Percentiles rank a stretch among this genome's conserved stretches.
Evolutionary conservation across 2,888 invertebrate genomes (phyloP).

Genomic region (Listrodromus nycthemerus): DNA sequence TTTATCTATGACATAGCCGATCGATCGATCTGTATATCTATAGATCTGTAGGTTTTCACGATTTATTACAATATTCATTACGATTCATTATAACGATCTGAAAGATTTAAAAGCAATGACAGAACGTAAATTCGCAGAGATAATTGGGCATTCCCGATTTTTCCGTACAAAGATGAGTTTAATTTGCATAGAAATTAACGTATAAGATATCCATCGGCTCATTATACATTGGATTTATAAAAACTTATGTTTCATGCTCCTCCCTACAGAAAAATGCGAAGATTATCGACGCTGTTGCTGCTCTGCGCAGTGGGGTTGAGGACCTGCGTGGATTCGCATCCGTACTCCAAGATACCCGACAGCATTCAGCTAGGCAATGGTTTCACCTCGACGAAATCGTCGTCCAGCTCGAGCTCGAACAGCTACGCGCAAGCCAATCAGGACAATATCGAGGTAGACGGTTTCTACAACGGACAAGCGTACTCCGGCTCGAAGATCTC

Average conservation of each 20-base stretch:
- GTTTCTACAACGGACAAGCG: conserved; percentile 64
- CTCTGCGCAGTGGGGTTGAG: conserved; percentile 71
- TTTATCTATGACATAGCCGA: not conserved
- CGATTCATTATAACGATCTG: no score
- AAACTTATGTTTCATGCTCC: conserved; percentile 16
- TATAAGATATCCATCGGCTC: not conserved
- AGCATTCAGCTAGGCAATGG: conserved; percentile 50
- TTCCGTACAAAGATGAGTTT: not conserved
- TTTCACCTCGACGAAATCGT: conserved; percentile 61
- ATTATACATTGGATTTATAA: not conserved
- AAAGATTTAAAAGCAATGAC: not conserved
- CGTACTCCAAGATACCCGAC: conserved; percentile 71
- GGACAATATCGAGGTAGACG: conserved; percentile 65
- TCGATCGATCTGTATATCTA: not conserved
- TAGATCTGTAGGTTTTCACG: not conserved
- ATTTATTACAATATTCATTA: no score
- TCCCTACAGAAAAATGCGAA: conserved; percentile 71
- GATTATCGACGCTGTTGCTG: conserved; percentile 70
- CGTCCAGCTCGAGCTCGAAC: conserved; percentile 69
- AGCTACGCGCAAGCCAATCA: conserved; percentile 67
- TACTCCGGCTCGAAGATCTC: conserved; percentile 65
- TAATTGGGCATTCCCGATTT: not conserved
- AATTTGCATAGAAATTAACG: not conserved
- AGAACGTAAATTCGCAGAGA: not conserved
- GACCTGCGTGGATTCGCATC: conserved; percentile 68